phyloP scores from a whole-genome alignment of 2,888 invertebrate species.

The Ormyrus rosae region DNA sequence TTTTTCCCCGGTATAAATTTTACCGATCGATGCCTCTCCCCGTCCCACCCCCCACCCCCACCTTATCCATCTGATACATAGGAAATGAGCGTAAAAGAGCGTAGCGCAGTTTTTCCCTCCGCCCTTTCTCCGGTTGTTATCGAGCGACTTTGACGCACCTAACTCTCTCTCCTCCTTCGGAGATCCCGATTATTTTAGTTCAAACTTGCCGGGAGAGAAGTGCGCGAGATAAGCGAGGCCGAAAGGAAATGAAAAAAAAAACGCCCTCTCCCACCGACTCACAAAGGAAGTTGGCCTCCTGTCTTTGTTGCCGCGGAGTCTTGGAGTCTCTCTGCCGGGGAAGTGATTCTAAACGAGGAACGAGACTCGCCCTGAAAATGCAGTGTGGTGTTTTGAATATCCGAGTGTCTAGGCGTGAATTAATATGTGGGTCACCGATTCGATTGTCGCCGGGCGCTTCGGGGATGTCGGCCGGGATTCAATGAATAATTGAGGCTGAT shows the following conservation, averaged over 20 bases:
- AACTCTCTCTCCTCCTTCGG: slow-evolving; percentile 3
- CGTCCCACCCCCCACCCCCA: background rate
- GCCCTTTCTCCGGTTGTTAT: slow-evolving; percentile 43
- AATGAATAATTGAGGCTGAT: no score
- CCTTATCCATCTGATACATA: slow-evolving; percentile 55
- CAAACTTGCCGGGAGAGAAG: slow-evolving; percentile 26
- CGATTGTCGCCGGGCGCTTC: no score
- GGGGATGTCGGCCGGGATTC: no score
- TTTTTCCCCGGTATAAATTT: slow-evolving; percentile 54
- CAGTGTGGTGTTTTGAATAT: no score
- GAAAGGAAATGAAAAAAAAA: slow-evolving; percentile 50
- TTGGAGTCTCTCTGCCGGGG: no score
- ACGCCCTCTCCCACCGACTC: slow-evolving; percentile 22
- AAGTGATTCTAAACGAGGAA: no score
- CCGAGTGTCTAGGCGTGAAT: no score
- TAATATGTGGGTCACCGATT: no score
- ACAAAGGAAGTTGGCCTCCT: slow-evolving; percentile 42
- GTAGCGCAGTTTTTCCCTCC: background rate
- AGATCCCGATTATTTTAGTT: slow-evolving; percentile 51
- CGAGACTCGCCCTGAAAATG: no score
- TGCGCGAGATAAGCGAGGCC: slow-evolving; percentile 48
- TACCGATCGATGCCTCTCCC: slow-evolving; percentile 45
- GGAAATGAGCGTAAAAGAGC: slow-evolving; percentile 54
- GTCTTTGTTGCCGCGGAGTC: no score
- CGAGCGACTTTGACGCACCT: slow-evolving; percentile 49